Conservation (phyloP, 2,113 vertebrate species). For the Fukomys damarensis region DNA sequence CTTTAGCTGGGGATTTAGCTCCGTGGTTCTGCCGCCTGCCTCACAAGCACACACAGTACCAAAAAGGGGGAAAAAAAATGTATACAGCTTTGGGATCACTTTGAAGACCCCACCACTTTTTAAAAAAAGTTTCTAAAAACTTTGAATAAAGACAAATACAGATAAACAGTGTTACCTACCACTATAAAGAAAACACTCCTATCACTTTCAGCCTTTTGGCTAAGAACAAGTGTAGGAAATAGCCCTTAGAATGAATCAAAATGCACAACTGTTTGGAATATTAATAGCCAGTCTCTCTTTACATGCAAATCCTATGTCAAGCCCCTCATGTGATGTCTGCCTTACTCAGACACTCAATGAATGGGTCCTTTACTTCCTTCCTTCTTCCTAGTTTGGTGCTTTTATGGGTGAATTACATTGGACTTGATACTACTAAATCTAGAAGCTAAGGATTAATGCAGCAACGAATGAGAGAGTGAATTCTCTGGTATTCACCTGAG, state of each 20-base stretch:
- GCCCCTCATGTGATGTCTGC: background rate
- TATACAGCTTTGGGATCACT: background rate
- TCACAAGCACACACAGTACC: too few relatives aligned
- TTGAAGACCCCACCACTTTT: background rate
- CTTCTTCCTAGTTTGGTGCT: background rate
- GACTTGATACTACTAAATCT: background rate
- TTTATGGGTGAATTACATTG: background rate
- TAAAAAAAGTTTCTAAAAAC: background rate
- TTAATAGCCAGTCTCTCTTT: slow-evolving; percentile 12
- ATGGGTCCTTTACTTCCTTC: background rate
- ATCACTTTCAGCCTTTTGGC: too few relatives aligned
- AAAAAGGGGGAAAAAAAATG: too few relatives aligned
- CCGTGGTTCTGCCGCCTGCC: too few relatives aligned
- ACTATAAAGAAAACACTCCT: background rate
- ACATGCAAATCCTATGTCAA: background rate
- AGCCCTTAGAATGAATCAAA: background rate
- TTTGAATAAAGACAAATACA: slow-evolving; percentile 3
- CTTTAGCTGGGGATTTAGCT: too few relatives aligned
- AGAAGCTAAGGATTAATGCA: background rate
- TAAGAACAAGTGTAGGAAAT: background rate
- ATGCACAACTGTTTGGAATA: background rate
- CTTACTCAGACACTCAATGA: background rate
- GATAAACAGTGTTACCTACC: background rate
- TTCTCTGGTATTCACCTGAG: slow-evolving; percentile 22
- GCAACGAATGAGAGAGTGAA: background rate